Evolutionary conservation across 2,797 vertebrate species (phyloP).

Genomic region (Siniperca obscura): DNA sequence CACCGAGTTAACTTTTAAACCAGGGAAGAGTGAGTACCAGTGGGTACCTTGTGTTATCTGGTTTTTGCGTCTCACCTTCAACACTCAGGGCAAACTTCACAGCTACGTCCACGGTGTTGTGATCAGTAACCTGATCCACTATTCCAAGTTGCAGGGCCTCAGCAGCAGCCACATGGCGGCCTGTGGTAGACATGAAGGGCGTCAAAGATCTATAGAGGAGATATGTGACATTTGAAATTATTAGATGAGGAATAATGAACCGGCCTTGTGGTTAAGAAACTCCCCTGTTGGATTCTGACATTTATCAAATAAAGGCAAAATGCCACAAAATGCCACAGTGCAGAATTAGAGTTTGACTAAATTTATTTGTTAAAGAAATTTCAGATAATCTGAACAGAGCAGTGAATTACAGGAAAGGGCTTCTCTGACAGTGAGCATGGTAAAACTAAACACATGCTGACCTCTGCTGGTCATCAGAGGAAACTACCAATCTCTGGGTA

Average conservation of each 20-base stretch:
- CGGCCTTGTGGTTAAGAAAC: background rate
- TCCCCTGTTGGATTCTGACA: background rate
- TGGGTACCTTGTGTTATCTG: background rate
- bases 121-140: constrained; percentile 88
- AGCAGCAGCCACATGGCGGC: constrained; percentile 85
- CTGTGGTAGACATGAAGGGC: constrained; percentile 79
- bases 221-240: constrained; percentile 15
- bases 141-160: constrained; percentile 92
- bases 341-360: background rate
- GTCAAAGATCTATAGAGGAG: constrained; percentile 9
- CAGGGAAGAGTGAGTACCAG: constrained; percentile 11
- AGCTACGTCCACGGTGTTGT: constrained; percentile 84
- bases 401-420: background rate
- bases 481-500: background rate
- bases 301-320: constrained; percentile 20
- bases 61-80: constrained; percentile 83
- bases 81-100: constrained; percentile 86
- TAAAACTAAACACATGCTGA: constrained; percentile 48
- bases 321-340: background rate
- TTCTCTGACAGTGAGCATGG: too few relatives aligned
- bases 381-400: background rate
- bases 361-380: background rate
- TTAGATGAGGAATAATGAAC: background rate
- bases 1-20: constrained; percentile 36
- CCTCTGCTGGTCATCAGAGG: constrained; percentile 70